Evolutionary conservation across 2,113 vertebrate species (phyloP).

Genomic region (Brachyhypopomus gauderio): DNA sequence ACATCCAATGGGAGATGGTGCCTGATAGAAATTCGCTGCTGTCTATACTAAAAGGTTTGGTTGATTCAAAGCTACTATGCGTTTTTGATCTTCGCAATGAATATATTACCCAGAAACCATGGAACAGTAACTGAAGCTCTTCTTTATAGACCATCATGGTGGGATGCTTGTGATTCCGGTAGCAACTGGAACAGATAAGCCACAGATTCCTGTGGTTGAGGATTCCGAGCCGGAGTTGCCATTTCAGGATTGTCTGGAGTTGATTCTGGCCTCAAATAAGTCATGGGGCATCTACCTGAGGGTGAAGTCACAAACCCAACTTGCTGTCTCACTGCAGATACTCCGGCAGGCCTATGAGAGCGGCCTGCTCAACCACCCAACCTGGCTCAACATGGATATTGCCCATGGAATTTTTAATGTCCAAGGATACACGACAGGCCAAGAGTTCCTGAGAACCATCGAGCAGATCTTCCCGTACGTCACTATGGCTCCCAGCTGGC

Average conservation of each 20-base stretch:
- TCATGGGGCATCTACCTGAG: slow-evolving; percentile 74
- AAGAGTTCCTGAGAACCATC: slow-evolving; percentile 68
- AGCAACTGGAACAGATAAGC: slow-evolving; percentile 42
- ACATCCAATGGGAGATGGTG: slow-evolving; percentile 69
- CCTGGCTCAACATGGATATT: slow-evolving; percentile 77
- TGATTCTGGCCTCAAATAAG: slow-evolving; percentile 51
- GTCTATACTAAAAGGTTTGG: slow-evolving; percentile 66
- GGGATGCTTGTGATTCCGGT: slow-evolving; percentile 77
- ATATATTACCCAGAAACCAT: too few species aligned
- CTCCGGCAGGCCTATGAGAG: slow-evolving; percentile 63
- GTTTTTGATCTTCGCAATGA: background rate
- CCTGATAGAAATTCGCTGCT: slow-evolving; percentile 55
- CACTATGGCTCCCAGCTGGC: slow-evolving; percentile 74
- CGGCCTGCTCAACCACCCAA: slow-evolving; percentile 68
- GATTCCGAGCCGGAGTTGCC: slow-evolving; percentile 48
- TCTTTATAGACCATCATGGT: slow-evolving; percentile 62
- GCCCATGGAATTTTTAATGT: slow-evolving; percentile 59
- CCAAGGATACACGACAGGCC: slow-evolving; percentile 63
- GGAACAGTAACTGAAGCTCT: background rate
- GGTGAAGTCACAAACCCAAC: slow-evolving; percentile 64
- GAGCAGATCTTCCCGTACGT: slow-evolving; percentile 72
- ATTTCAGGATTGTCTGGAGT: slow-evolving; percentile 65
- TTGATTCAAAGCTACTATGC: background rate
- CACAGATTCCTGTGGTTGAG: slow-evolving; percentile 59
- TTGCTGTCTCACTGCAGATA: slow-evolving; percentile 64